Conservation (phyloP, 2,113 vertebrate genomes). For the Grammatotria lemairii region DNA sequence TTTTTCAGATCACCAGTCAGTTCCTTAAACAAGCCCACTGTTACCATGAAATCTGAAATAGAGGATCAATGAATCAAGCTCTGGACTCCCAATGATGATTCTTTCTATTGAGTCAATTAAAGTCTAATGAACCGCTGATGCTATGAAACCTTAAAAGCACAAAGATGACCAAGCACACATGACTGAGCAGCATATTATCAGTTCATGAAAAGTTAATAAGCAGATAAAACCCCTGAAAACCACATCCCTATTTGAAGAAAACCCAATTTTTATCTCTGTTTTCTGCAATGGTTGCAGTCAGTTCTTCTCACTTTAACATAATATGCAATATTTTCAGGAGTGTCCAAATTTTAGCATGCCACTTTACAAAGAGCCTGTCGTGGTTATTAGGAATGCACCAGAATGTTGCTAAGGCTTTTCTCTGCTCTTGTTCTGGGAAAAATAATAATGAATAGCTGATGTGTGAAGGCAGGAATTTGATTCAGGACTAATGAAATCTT, state of each 20-base stretch:
- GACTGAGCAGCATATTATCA: background rate
- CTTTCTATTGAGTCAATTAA: background rate
- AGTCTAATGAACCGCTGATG: background rate
- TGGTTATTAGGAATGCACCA: background rate
- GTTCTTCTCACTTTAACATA: background rate
- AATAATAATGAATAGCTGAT: background rate
- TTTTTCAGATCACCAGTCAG: background rate
- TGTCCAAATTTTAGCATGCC: background rate
- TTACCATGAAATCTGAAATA: background rate
- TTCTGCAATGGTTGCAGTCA: background rate
- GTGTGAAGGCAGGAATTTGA: background rate
- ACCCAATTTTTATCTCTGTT: background rate
- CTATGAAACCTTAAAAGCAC: background rate
- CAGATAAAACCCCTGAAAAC: background rate
- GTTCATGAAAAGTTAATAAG: background rate
- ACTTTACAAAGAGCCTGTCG: background rate
- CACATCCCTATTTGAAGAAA: background rate
- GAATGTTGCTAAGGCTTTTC: background rate
- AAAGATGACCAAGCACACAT: background rate
- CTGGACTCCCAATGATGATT: background rate
- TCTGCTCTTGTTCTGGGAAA: background rate
- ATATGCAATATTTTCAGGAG: background rate
- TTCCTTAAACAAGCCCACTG: background rate
- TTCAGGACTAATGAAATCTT: background rate
- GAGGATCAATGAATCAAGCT: background rate